phyloP scores from a whole-genome alignment of 2,113 vertebrate genomes.

The Dolichotis patagonum region DNA sequence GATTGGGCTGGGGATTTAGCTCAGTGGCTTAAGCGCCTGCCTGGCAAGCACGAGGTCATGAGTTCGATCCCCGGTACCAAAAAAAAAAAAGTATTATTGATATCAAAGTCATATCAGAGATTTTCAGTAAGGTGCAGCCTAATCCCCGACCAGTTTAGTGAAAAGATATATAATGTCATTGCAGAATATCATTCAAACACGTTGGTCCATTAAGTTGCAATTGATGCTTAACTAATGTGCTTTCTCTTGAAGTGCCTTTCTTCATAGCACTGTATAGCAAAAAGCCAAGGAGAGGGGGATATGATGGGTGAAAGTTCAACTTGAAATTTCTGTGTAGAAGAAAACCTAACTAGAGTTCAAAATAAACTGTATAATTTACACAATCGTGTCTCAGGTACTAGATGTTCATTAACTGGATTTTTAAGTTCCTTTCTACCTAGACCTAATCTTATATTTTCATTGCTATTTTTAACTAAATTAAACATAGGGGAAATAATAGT shows the following conservation, averaged over 20 bases:
- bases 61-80: too few species aligned
- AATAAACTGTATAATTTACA: constrained; percentile 9
- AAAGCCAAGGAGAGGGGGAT: constrained; percentile 37
- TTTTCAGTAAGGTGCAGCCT: constrained; percentile 66
- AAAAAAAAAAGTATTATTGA: constrained; percentile 75
- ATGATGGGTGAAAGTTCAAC: constrained; percentile 36
- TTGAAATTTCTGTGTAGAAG: neutral
- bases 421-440: neutral
- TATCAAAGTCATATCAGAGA: constrained; percentile 66
- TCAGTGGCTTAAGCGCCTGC: too few species aligned
- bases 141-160: constrained; percentile 63
- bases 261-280: constrained; percentile 2
- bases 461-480: constrained; percentile 20
- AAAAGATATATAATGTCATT: constrained; percentile 79
- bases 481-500: neutral
- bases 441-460: neutral
- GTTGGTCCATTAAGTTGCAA: constrained; percentile 77
- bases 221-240: constrained; percentile 80
- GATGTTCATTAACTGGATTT: constrained; percentile 21
- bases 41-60: too few species aligned
- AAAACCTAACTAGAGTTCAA: constrained; percentile 65
- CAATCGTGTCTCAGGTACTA: neutral
- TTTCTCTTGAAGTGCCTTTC: constrained; percentile 66
- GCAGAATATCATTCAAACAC: constrained; percentile 74
- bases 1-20: too few species aligned